A percentile compares a stretch with the other conserved stretches of the same genome.
Evolutionary conservation across 1,140 invertebrate species (phyloP).

Genomic region (Adelges cooleyi): DNA sequence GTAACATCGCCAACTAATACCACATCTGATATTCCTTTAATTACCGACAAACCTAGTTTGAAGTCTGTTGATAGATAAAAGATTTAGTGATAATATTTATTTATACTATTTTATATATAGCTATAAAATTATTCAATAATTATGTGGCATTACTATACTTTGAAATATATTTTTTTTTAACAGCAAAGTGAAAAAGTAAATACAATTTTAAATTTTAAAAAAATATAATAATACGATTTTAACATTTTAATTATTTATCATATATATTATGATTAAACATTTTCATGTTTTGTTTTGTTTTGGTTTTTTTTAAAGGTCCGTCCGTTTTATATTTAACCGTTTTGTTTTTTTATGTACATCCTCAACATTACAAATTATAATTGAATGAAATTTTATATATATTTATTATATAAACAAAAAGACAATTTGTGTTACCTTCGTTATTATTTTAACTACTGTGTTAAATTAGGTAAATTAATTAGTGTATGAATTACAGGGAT

Average conservation of each 20-base stretch:
- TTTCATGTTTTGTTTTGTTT: background rate
- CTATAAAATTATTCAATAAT: too few relatives aligned
- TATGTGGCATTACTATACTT: background rate
- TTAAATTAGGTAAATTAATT: background rate
- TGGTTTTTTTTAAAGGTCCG: conserved; percentile 16
- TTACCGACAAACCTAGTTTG: background rate
- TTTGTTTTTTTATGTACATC: background rate
- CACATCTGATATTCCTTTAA: background rate
- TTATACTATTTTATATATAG: background rate
- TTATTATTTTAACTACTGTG: conserved; percentile 15
- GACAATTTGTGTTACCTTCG: conserved; percentile 21
- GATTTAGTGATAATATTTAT: background rate
- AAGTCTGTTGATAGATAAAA: conserved; percentile 14
- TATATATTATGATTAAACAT: conserved; percentile 10
- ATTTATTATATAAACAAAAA: background rate
- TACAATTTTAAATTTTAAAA: background rate
- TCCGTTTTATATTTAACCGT: conserved; percentile 7
- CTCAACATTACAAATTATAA: conserved; percentile 5
- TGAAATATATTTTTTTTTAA: background rate
- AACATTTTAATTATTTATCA: too few relatives aligned
- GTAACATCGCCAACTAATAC: background rate
- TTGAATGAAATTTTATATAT: background rate
- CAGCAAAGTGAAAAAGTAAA: background rate
- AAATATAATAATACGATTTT: too few relatives aligned
- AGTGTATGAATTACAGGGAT: conserved; percentile 26